Evolutionary conservation across 2,797 vertebrate genomes (phyloP), one percentile per base, ranked within the genome.

Genomic region (Enoplosus armatus): DNA sequence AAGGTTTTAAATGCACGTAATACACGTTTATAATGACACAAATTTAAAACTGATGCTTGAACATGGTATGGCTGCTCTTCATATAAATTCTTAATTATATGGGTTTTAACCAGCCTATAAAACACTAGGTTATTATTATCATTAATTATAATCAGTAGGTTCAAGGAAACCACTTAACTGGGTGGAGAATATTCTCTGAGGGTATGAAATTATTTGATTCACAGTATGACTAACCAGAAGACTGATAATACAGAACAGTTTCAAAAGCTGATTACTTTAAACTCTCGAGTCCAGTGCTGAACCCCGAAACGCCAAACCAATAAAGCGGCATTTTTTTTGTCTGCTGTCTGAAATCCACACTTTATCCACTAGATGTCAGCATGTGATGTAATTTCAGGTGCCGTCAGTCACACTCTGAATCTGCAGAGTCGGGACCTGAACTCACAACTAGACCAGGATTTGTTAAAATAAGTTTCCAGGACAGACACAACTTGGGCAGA

Each of bases 331-430:
- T 22, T 18, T 51, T 66, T 62, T 51, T 41, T 14, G 6, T 62
- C 35, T 78, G 27, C 14, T 35, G 27, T 27, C 29, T 8, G 5
- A 61, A 37, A 22, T 79, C 1, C 51, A 56, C 8, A 53, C 7
- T 65, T 66, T 18, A 0, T 31, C 89, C 93, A 91, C 87, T 85
- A 93, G 94, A 91, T 90, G 92, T 64, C 87, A 84, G 72, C 81
- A 85, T 29, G 1, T 45, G 70, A 77, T 14, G 1, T 4, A 3
- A 33, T 45, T 86, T 87, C 41, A 54, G 27, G 31, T 5, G 12
- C 41, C 2, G 2, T 20, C 62, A 60, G 56, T 27, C 24, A 18
- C 2, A 33, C n/a, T 26, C 5, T 59, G 27, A 74, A 33, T 63
- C 66, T 85, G 66, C 68, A 85, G n/a, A 62, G 20, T 79, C 29